Conservation (phyloP, 2,113 vertebrate genomes). For the Cyanistes caeruleus region DNA sequence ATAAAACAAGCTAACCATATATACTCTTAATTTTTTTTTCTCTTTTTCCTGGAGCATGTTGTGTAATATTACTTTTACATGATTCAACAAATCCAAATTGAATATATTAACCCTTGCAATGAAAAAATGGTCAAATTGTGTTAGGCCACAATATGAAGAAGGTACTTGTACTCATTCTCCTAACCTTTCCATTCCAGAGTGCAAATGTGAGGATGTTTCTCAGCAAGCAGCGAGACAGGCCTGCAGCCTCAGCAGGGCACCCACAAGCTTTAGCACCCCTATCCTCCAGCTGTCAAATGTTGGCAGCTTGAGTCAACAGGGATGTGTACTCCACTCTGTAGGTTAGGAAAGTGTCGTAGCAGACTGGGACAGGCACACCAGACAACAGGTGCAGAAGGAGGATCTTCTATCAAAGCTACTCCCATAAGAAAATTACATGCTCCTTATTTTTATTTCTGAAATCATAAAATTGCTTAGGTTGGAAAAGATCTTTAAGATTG, state of each 20-base stretch:
- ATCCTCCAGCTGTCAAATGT: neutral
- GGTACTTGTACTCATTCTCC: neutral
- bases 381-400: neutral
- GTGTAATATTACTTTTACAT: neutral
- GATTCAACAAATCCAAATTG: neutral
- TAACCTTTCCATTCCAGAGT: neutral
- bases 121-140: constrained; percentile 4
- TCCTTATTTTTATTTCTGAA: neutral
- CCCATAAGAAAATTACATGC: neutral
- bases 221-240: neutral
- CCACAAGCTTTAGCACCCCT: neutral
- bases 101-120: constrained; percentile 30
- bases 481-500: neutral
- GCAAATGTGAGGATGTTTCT: neutral
- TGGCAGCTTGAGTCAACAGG: neutral
- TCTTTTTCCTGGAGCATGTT: neutral
- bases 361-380: neutral
- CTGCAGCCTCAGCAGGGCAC: neutral
- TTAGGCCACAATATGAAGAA: neutral
- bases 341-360: neutral
- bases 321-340: accelerated
- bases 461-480: neutral
- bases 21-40: neutral
- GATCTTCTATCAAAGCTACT: neutral
- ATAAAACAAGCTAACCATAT: neutral